Evolutionary conservation across 2,113 vertebrate species (phyloP).

Genomic region (Leucoraja erinaceus): DNA sequence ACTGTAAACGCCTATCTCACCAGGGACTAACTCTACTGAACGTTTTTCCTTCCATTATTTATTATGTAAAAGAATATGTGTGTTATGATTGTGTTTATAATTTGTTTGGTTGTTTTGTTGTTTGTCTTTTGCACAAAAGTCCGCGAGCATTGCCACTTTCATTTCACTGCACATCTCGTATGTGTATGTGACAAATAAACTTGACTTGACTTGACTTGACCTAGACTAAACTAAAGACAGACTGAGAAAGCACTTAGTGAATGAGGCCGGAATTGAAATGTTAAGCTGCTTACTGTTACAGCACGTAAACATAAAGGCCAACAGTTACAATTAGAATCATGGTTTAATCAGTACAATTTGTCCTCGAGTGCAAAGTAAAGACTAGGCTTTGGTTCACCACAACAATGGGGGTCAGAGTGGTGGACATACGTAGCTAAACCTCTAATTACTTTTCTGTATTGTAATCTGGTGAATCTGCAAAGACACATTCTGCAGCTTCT

Average conservation of each 20-base stretch:
- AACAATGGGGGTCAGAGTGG: neutral
- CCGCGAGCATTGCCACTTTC: no score
- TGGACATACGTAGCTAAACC: neutral
- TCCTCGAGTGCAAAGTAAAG: slow-evolving; percentile 5
- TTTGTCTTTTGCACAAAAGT: no score
- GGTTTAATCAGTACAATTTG: slow-evolving; percentile 1
- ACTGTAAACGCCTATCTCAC: no score
- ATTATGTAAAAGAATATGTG: no score
- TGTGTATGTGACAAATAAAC: no score
- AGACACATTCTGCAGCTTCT: neutral
- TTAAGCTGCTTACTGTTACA: neutral
- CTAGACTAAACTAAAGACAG: no score
- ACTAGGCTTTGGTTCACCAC: neutral
- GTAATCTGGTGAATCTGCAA: neutral
- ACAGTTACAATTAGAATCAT: neutral
- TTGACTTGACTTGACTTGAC: no score
- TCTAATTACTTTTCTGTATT: neutral
- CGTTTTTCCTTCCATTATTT: no score
- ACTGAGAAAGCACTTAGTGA: neutral
- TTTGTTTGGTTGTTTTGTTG: no score
- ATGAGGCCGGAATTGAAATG: neutral
- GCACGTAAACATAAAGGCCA: neutral
- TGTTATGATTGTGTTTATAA: no score
- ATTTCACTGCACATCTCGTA: no score
- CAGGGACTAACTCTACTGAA: no score